Evolutionary conservation across 2,888 invertebrate species (phyloP).

Genomic region (Scelioninae gen. 2): DNA sequence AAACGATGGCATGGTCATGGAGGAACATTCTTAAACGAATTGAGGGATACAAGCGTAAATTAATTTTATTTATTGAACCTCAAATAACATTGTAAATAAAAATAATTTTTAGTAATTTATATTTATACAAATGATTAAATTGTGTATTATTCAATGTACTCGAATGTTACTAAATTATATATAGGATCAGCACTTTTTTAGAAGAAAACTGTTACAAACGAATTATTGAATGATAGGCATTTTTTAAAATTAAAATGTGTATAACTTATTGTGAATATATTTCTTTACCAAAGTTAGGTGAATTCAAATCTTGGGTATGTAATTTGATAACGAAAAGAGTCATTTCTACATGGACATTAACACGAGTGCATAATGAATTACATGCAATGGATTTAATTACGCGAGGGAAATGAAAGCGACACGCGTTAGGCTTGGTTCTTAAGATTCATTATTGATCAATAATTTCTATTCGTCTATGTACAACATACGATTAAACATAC

Average conservation of each 20-base stretch:
- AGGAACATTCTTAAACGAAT: slow-evolving; percentile 17
- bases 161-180: slow-evolving; percentile 30
- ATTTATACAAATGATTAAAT: slow-evolving; percentile 40
- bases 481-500: slow-evolving; percentile 5
- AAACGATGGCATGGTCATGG: too few species aligned
- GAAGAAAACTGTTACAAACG: slow-evolving; percentile 34
- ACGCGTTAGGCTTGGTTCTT: slow-evolving; percentile 46
- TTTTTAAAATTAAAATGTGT: slow-evolving; percentile 47
- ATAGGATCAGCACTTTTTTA: slow-evolving; percentile 38
- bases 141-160: slow-evolving; percentile 39
- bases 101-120: slow-evolving; percentile 25
- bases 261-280: slow-evolving; percentile 49
- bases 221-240: slow-evolving; percentile 37
- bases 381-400: slow-evolving; percentile 38
- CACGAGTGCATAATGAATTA: slow-evolving; percentile 35
- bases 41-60: slow-evolving; percentile 14
- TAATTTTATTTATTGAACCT: slow-evolving; percentile 11
- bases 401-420: slow-evolving; percentile 13
- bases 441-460: slow-evolving; percentile 40
- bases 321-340: slow-evolving; percentile 44
- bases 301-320: slow-evolving; percentile 44
- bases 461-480: slow-evolving; percentile 27
- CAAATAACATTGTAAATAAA: slow-evolving; percentile 44
- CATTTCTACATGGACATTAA: slow-evolving; percentile 44
- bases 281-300: slow-evolving; percentile 42